Conservation (phyloP, 2,888 invertebrate genomes). For the Dione vanillae region DNA sequence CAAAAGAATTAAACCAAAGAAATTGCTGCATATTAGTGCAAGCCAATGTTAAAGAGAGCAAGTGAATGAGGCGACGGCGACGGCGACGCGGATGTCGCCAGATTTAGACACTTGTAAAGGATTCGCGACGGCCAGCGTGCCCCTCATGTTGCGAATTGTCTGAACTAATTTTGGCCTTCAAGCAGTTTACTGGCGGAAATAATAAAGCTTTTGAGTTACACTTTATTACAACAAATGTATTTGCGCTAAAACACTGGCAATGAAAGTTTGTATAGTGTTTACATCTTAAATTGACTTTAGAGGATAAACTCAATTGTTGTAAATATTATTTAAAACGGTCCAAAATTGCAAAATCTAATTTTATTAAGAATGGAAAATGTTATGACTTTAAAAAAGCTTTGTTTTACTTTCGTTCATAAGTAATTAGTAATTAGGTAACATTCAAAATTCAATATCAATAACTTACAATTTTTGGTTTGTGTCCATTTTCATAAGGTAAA, state of each 20-base stretch:
- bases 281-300: not conserved
- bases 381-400: too few species aligned
- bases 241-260: not conserved
- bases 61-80: slow-evolving; percentile 55
- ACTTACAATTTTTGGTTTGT: not conserved
- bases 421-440: too few species aligned
- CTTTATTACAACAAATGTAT: slow-evolving; percentile 11
- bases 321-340: too few species aligned
- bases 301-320: too few species aligned
- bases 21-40: slow-evolving; percentile 39
- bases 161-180: slow-evolving; percentile 64
- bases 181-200: slow-evolving; percentile 52
- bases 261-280: not conserved
- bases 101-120: slow-evolving; percentile 63
- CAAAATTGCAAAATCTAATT: too few species aligned
- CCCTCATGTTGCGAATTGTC: slow-evolving; percentile 65
- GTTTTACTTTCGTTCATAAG: too few species aligned
- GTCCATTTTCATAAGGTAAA: not conserved
- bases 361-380: too few species aligned
- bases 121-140: slow-evolving; percentile 52
- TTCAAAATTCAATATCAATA: too few species aligned
- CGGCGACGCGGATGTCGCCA: slow-evolving; percentile 69
- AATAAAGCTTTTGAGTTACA: slow-evolving; percentile 37
- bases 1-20: slow-evolving; percentile 38
- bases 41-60: slow-evolving; percentile 44